These are phyloP conservation scores for Dimorphilus gyrociliatus DNA, from an alignment of 2,888 invertebrate genomes.

Conservation along the genomic window DNA sequence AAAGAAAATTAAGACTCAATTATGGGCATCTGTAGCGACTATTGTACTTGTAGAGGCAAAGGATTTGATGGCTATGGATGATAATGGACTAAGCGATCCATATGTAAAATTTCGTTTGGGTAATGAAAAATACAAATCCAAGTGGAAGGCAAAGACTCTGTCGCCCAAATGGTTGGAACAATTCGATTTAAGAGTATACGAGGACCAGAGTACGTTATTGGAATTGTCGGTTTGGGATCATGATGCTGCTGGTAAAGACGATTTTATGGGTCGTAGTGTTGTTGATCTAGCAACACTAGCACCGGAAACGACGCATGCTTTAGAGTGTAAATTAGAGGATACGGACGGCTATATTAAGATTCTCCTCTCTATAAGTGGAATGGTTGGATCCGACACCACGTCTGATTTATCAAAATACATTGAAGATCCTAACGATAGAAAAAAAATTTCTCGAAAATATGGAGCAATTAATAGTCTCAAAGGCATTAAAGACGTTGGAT, in stretches of 20 bases:
- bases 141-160: slow-evolving; percentile 53
- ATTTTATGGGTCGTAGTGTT: slow-evolving; percentile 66
- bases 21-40: slow-evolving; percentile 93
- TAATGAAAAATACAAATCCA: slow-evolving; percentile 90
- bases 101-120: slow-evolving; percentile 93
- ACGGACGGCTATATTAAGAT: slow-evolving; percentile 61
- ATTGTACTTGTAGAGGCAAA: slow-evolving; percentile 89
- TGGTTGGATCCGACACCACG: slow-evolving; percentile 76
- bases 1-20: slow-evolving; percentile 64
- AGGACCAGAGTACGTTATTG: slow-evolving; percentile 73
- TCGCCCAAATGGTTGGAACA: slow-evolving; percentile 89
- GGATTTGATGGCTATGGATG: slow-evolving; percentile 64
- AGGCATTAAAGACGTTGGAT: slow-evolving; percentile 70
- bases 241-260: slow-evolving; percentile 64
- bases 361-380: slow-evolving; percentile 82
- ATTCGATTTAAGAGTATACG: slow-evolving; percentile 87
- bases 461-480: slow-evolving; percentile 53
- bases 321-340: slow-evolving; percentile 77
- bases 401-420: slow-evolving; percentile 69
- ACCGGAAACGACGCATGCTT: slow-evolving; percentile 73
- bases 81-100: slow-evolving; percentile 73
- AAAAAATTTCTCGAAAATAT: slow-evolving; percentile 49
- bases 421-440: slow-evolving; percentile 56
- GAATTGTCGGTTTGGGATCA: slow-evolving; percentile 84
- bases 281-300: slow-evolving; percentile 69